Base-by-base conservation (phyloP, 2,797 vertebrate species). In the Falco concolor region DNA sequence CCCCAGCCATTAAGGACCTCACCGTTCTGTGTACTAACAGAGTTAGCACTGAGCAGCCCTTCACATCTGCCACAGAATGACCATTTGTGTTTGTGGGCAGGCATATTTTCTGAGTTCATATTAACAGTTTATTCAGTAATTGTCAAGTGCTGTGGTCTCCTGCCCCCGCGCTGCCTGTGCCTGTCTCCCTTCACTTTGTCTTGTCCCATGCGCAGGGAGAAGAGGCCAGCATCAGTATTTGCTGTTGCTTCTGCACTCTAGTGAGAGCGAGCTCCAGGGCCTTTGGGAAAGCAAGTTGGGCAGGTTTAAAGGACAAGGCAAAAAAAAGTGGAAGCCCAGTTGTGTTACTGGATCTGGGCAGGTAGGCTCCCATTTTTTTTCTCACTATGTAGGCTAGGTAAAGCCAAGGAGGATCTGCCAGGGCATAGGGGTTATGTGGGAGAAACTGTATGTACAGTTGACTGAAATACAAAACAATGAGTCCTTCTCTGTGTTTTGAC, bases 151-250 rank as follows among this genome's bases (percentile, higher is more conserved):
- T 18, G 25, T 22, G 3, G 49, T 40, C 20, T 64, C 42, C 75
- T 56, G 7, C 21, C 52, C 25, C 42, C 2, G 1, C 24, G 34
- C 28, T 0, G 7, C 36, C 64, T 24, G 5, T 34, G 54, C 69
- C 59, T 7, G 13, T 63, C 40, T 38, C 18, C 15, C 40, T 54
- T 63, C 28, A 30, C 79, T 80, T 80, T 28, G 45, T 60, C 21
- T 21, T 9, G 23, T n/a, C 68, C 0, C 3, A 50, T 10, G 50
- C 0, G 0, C 53, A 36, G 60, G 45, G 45, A 28, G 38, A 28
- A 32, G 34, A 42, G 54, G 47, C 13, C 45, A 36, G 75, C 45
- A 19, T 53, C 75, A 16, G 19, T 27, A 4, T 72, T 76, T 79
- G 36, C 45, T 80, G 64, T 12, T 1, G 3, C 38, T 83, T 40